These are phyloP conservation scores for Trichogramma pretiosum DNA, from an alignment of 1,140 invertebrate species.

Conservation along the genomic window DNA sequence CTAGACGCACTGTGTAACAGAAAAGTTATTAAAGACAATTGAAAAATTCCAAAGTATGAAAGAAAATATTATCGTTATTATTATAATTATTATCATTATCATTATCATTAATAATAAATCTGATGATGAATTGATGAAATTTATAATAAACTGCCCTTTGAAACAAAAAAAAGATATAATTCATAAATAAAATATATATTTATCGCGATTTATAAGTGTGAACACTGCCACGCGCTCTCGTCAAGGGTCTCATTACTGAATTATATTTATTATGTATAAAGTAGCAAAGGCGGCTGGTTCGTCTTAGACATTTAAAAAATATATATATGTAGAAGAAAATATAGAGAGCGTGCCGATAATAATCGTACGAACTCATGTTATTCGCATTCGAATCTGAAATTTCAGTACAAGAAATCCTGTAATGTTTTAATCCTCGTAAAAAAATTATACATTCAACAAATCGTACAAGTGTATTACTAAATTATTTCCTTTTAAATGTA, in stretches of 20 bases:
- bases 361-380: slow-evolving; percentile 12
- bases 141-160: too few species aligned
- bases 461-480: slow-evolving; percentile 11
- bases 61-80: too few species aligned
- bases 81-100: too few species aligned
- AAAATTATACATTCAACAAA: slow-evolving; percentile 10
- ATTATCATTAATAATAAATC: too few species aligned
- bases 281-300: slow-evolving; percentile 6
- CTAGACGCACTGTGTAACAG: too few species aligned
- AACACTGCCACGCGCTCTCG: slow-evolving; percentile 18
- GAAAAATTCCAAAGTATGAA: too few species aligned
- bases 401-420: slow-evolving; percentile 24
- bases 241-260: too few species aligned
- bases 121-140: too few species aligned
- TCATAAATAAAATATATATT: neutral
- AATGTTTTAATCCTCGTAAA: slow-evolving; percentile 7
- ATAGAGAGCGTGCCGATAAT: slow-evolving; percentile 5
- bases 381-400: slow-evolving; percentile 12
- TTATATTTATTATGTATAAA: too few species aligned
- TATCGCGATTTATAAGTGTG: slow-evolving; percentile 16
- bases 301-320: too few species aligned
- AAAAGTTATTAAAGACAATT: too few species aligned
- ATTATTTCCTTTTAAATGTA: slow-evolving; percentile 39
- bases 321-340: too few species aligned
- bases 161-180: slow-evolving; percentile 3